Evolutionary conservation across 2,113 vertebrate species (phyloP).

Genomic region (Phylloscopus trochiloides): DNA sequence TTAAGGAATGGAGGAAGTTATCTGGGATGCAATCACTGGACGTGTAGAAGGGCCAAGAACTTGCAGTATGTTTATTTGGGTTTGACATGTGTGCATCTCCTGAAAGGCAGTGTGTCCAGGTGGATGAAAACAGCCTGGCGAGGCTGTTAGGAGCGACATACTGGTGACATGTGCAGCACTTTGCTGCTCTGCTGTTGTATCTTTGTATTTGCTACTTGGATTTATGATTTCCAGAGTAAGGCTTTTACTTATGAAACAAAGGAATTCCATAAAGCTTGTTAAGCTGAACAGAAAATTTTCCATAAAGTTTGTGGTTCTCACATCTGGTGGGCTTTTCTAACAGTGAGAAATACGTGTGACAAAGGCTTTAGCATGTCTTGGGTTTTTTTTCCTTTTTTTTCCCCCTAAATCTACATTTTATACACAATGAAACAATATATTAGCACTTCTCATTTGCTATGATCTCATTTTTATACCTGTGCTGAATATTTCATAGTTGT

Average conservation of each 20-base stretch:
- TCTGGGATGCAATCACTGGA: background rate
- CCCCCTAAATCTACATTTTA: background rate
- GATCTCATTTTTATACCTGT: background rate
- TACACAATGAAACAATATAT: background rate
- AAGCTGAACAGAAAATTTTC: background rate
- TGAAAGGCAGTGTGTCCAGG: accelerated
- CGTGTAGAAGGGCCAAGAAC: background rate
- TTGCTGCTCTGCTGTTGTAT: background rate
- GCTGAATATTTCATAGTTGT: conserved; percentile 25
- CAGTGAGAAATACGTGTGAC: background rate
- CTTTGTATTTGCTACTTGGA: background rate
- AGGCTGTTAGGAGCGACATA: background rate
- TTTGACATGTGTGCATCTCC: background rate
- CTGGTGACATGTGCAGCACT: background rate
- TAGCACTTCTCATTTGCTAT: background rate
- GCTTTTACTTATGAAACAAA: background rate
- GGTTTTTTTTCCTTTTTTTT: background rate
- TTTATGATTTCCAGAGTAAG: background rate
- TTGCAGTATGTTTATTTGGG: background rate
- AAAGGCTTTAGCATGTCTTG: background rate
- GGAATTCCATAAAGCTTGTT: background rate
- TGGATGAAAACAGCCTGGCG: background rate
- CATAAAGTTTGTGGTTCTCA: background rate
- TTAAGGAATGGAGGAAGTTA: background rate
- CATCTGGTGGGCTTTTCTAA: background rate